These are phyloP conservation scores for Drosophila nr. perissopoda DNA, from an alignment of 2,888 invertebrate species.

Conservation along the genomic window DNA sequence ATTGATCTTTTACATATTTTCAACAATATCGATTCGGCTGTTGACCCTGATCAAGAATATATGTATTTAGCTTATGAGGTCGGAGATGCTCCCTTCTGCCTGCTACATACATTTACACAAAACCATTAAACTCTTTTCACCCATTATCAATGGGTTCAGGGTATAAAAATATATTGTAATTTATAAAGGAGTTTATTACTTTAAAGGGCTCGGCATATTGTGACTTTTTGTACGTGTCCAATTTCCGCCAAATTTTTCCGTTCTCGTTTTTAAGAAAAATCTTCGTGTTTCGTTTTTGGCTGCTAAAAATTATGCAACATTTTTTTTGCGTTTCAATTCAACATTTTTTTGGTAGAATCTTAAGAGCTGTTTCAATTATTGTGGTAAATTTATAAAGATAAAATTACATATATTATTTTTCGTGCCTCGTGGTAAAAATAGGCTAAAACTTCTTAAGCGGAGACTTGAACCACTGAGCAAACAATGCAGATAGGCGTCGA, in stretches of 20 bases:
- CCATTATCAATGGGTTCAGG: too few relatives aligned
- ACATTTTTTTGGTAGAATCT: background rate
- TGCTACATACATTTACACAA: constrained; percentile 67
- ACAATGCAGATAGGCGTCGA: background rate
- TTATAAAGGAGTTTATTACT: background rate
- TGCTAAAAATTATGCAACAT: background rate
- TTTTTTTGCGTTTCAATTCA: background rate
- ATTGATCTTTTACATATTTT: too few relatives aligned
- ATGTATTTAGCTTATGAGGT: too few relatives aligned
- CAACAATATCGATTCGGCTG: too few relatives aligned
- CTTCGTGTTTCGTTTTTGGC: background rate
- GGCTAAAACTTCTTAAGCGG: background rate
- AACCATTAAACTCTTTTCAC: too few relatives aligned
- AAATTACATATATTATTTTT: background rate
- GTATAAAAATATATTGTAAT: background rate
- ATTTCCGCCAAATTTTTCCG: background rate
- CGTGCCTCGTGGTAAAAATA: background rate
- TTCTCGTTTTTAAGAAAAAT: background rate
- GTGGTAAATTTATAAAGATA: background rate
- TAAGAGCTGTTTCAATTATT: background rate
- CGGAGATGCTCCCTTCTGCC: constrained; percentile 49
- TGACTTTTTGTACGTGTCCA: background rate
- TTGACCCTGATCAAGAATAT: too few relatives aligned
- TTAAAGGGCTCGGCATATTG: constrained; percentile 93
- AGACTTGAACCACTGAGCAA: background rate